Evolutionary conservation across 1,140 invertebrate genomes (phyloP).

Genomic region (Magallana gigas): DNA sequence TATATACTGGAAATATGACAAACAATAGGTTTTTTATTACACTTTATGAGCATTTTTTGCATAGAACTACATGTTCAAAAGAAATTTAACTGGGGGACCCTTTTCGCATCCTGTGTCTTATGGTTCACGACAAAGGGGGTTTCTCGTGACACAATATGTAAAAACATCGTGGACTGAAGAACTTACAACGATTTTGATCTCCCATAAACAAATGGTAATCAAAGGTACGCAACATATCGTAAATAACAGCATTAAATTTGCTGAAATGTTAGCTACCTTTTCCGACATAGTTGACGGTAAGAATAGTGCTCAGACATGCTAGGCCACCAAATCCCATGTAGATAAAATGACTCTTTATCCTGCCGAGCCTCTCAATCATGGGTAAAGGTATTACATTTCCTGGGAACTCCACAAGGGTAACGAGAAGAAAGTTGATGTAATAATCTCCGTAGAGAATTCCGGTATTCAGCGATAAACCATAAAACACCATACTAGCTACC

Average conservation of each 20-base stretch:
- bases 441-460: slow-evolving; percentile 66
- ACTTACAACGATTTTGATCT: too few species aligned
- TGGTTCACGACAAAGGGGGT: too few species aligned
- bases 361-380: slow-evolving; percentile 60
- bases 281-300: slow-evolving; percentile 54
- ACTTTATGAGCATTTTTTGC: too few species aligned
- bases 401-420: slow-evolving; percentile 87
- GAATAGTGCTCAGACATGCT: slow-evolving; percentile 61
- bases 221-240: slow-evolving; percentile 81
- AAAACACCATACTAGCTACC: slow-evolving; percentile 82
- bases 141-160: background rate
- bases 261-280: slow-evolving; percentile 38
- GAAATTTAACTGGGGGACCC: too few species aligned
- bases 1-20: too few species aligned
- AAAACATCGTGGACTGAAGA: background rate
- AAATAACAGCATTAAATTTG: slow-evolving; percentile 80
- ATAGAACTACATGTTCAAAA: too few species aligned
- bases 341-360: slow-evolving; percentile 52
- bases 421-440: slow-evolving; percentile 71
- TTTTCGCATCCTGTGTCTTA: too few species aligned
- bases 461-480: slow-evolving; percentile 83
- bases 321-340: slow-evolving; percentile 63
- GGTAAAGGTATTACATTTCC: slow-evolving; percentile 84
- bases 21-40: too few species aligned
- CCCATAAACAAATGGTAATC: too few species aligned